phyloP scores from a whole-genome alignment of 2,113 vertebrate species.

The Nothocercus nigrocapillus region DNA sequence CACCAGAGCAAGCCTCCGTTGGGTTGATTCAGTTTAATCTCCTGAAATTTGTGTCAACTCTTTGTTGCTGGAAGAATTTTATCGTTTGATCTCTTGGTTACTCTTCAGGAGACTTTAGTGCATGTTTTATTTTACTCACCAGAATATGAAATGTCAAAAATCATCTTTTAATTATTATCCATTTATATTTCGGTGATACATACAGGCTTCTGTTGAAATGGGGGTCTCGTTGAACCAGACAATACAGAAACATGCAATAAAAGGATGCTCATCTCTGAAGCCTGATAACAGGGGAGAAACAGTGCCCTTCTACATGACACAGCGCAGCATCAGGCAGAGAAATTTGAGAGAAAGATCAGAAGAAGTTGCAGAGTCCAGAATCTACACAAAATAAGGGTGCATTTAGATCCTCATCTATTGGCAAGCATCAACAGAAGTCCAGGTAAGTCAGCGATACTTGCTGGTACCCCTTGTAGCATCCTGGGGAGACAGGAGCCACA shows the following conservation, averaged over 20 bases:
- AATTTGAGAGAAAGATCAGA: not conserved
- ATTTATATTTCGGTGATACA: slow-evolving; percentile 46
- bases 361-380: not conserved
- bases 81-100: slow-evolving; percentile 31
- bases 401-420: not conserved
- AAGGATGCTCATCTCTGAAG: not conserved
- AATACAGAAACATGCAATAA: not conserved
- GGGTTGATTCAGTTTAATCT: slow-evolving; percentile 36
- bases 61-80: slow-evolving; percentile 39
- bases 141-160: slow-evolving; percentile 50
- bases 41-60: slow-evolving; percentile 41
- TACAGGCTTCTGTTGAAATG: slow-evolving; percentile 19
- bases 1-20: not conserved
- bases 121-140: slow-evolving; percentile 32
- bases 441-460: not conserved
- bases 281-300: not conserved
- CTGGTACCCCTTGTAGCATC: not conserved
- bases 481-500: not conserved
- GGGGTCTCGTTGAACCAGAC: not conserved
- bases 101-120: slow-evolving; percentile 29
- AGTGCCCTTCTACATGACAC: fast-evolving
- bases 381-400: not conserved
- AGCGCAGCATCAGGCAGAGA: not conserved
- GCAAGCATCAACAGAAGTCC: not conserved
- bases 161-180: slow-evolving; percentile 54